Evolutionary conservation across 1,140 invertebrate genomes (phyloP).

Genomic region (Lordiphosa mommai): DNA sequence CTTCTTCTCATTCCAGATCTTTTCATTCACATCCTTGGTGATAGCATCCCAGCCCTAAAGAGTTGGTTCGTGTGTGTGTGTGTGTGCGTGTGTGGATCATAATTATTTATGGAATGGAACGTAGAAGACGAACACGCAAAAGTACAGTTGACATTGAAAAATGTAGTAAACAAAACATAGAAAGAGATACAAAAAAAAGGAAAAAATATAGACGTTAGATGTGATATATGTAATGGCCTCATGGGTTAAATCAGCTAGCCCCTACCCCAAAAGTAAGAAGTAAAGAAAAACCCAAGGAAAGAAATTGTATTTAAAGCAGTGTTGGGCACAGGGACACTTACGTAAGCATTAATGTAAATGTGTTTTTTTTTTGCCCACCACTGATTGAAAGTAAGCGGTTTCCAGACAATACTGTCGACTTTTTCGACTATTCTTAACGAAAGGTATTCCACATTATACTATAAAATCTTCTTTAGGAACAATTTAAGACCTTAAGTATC

Average conservation of each 20-base stretch:
- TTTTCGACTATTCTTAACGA: too few relatives aligned
- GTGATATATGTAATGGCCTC: slow-evolving; percentile 19
- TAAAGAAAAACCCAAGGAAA: neutral
- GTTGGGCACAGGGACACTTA: too few relatives aligned
- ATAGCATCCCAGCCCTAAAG: slow-evolving; percentile 89
- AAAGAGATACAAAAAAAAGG: slow-evolving; percentile 53
- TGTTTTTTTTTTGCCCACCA: too few relatives aligned
- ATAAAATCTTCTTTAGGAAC: too few relatives aligned
- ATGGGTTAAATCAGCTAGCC: neutral
- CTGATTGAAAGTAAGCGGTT: too few relatives aligned
- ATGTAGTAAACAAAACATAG: slow-evolving; percentile 63
- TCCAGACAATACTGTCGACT: too few relatives aligned
- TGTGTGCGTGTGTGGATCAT: slow-evolving; percentile 3
- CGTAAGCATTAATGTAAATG: too few relatives aligned
- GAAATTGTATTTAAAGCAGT: slow-evolving; percentile 11
- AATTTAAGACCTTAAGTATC: too few relatives aligned
- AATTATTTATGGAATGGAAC: slow-evolving; percentile 27
- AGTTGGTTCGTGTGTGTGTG: slow-evolving; percentile 18
- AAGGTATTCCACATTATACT: too few relatives aligned
- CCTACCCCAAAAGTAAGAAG: too few relatives aligned
- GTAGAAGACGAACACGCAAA: slow-evolving; percentile 33
- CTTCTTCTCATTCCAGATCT: slow-evolving; percentile 91
- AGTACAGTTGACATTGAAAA: slow-evolving; percentile 53
- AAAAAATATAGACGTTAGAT: slow-evolving; percentile 50
- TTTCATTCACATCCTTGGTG: slow-evolving; percentile 90